phyloP scores from a whole-genome alignment of 2,113 vertebrate genomes.

The Microcebus griseorufus region DNA sequence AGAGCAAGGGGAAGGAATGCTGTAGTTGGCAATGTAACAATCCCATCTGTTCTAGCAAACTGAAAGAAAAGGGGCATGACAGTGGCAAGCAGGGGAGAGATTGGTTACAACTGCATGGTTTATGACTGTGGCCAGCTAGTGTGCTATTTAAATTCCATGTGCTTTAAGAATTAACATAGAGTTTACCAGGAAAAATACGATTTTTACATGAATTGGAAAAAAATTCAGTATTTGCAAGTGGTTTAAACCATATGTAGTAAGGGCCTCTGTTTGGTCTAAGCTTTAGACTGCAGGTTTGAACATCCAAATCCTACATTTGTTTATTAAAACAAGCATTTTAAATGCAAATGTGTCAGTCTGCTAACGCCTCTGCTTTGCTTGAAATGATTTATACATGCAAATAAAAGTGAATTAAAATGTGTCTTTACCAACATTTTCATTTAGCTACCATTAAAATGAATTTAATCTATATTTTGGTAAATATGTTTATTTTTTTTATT shows the following conservation, averaged over 20 bases:
- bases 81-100: not conserved
- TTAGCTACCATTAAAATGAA: conserved; percentile 1
- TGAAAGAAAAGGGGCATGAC: not conserved
- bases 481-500: not conserved
- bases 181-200: not conserved
- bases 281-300: not conserved
- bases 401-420: conserved; percentile 17
- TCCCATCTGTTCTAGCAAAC: not conserved
- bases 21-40: not conserved
- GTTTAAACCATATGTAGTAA: not conserved
- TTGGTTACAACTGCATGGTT: not conserved
- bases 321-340: conserved; percentile 57
- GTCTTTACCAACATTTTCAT: not conserved
- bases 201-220: conserved; percentile 1
- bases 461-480: not conserved
- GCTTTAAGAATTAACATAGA: not conserved
- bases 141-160: not conserved
- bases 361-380: conserved; percentile 43
- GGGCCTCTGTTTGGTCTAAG: not conserved
- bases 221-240: not conserved
- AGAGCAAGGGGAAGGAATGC: not conserved
- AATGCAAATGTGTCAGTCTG: conserved; percentile 47
- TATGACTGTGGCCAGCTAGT: not conserved
- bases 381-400: conserved; percentile 57
- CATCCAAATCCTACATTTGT: conserved; percentile 54